Percentiles rank a stretch among this genome's conserved stretches.
Conservation (phyloP, 92 coral and sea anemone species). For the Virgularia gustaviana region DNA sequence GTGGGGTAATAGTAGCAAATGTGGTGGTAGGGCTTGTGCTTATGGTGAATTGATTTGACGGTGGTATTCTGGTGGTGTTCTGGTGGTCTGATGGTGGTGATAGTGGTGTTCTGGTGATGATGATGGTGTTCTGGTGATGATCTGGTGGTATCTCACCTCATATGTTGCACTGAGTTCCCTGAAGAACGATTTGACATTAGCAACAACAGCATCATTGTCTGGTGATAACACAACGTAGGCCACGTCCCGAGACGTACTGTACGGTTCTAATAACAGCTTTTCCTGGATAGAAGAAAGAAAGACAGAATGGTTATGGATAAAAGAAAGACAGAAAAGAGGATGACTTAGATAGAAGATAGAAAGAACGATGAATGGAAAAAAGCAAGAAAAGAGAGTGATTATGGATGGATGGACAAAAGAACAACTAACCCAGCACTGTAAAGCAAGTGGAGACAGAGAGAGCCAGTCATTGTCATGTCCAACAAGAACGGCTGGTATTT, state of each 20-base stretch:
- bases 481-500: constrained; percentile 84
- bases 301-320: too few species aligned
- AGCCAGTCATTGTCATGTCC: constrained; percentile 91
- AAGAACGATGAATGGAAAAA: background rate
- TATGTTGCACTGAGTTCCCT: constrained; percentile 93
- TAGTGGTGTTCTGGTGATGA: background rate
- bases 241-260: constrained; percentile 78
- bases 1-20: background rate
- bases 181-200: constrained; percentile 78
- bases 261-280: constrained; percentile 88
- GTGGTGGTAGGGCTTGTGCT: too few species aligned
- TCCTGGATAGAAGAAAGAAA: constrained; percentile 53
- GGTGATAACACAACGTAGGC: constrained; percentile 94
- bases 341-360: background rate
- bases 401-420: background rate
- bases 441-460: constrained; percentile 86
- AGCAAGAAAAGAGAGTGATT: background rate
- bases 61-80: too few species aligned
- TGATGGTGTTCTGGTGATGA: too few species aligned
- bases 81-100: too few species aligned
- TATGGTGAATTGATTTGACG: too few species aligned
- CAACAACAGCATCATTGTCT: constrained; percentile 76
- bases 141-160: constrained; percentile 59
- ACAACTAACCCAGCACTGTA: constrained; percentile 85
- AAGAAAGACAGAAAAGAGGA: background rate